Evolutionary conservation across 2,888 invertebrate genomes (phyloP).

Genomic region (Lomographa bimaculata): DNA sequence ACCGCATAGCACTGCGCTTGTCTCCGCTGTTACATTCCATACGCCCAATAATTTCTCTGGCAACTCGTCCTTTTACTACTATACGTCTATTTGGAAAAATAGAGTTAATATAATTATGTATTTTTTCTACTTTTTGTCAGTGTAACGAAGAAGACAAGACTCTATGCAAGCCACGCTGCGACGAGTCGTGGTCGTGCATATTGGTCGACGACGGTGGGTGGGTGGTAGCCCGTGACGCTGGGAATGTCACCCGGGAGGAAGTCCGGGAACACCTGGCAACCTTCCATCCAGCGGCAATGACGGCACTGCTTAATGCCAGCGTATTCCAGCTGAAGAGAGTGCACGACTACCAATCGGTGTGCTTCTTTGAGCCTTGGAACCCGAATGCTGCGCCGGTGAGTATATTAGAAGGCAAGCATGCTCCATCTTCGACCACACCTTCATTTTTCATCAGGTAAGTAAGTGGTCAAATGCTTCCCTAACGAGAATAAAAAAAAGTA

Average conservation of each 20-base stretch:
- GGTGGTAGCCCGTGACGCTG: constrained; percentile 58
- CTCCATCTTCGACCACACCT: no score
- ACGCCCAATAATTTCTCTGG: no score
- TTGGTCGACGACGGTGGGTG: constrained; percentile 73
- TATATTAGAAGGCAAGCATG: constrained; percentile 6
- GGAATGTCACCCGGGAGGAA: constrained; percentile 39
- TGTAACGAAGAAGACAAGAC: constrained; percentile 57
- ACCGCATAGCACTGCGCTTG: no score
- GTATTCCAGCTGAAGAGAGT: constrained; percentile 68
- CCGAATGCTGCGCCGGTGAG: constrained; percentile 51
- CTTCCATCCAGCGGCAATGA: constrained; percentile 62
- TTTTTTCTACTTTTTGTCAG: constrained; percentile 31
- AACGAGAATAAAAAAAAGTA: no score
- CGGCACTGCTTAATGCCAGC: constrained; percentile 54
- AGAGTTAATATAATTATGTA: no score
- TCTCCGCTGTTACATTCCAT: no score
- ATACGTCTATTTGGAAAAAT: no score
- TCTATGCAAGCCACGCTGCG: constrained; percentile 56
- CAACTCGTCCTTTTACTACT: no score
- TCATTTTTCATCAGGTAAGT: no score
- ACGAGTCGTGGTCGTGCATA: constrained; percentile 68
- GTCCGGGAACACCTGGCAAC: constrained; percentile 60
- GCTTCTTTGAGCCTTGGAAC: constrained; percentile 60
- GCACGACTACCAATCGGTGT: constrained; percentile 73
- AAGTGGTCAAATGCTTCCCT: no score